Percentiles rank a stretch among this genome's conserved stretches.
These are phyloP conservation scores for Lerista edwardsae DNA, from an alignment of 2,797 vertebrate species.

Conservation along the genomic window DNA sequence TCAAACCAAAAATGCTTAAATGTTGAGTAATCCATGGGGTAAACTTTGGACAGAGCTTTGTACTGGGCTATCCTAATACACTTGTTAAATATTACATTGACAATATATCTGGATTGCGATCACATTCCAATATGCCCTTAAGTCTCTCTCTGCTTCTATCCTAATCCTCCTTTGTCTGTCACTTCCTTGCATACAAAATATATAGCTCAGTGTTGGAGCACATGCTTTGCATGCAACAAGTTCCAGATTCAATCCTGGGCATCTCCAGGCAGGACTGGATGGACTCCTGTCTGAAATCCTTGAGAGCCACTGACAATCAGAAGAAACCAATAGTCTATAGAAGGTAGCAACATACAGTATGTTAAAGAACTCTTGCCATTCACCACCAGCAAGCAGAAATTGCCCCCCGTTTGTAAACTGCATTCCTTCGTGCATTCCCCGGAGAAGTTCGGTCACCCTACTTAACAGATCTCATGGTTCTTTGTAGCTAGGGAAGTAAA, in stretches of 20 bases:
- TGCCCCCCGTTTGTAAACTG: not conserved
- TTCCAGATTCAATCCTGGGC: too few species aligned
- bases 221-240: too few species aligned
- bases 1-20: too few species aligned
- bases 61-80: conserved; percentile 28
- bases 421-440: not conserved
- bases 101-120: not conserved
- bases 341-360: too few species aligned
- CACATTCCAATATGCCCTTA: not conserved
- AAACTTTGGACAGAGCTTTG: conserved; percentile 56
- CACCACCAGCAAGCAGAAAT: not conserved
- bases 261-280: too few species aligned
- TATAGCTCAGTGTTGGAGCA: not conserved
- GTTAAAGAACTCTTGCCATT: not conserved
- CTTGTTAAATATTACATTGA: conserved; percentile 37
- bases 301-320: too few species aligned
- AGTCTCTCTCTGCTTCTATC: not conserved
- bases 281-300: too few species aligned
- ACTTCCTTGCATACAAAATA: not conserved
- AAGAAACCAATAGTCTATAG: too few species aligned
- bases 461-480: too few species aligned
- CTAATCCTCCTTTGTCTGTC: not conserved
- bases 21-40: conserved; percentile 38
- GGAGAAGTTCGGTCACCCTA: not conserved
- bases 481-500: too few species aligned